Evolutionary conservation across 2,888 invertebrate species (phyloP), one percentile per base, ranked within the genome.

Genomic region (Acrobasis suavella): DNA sequence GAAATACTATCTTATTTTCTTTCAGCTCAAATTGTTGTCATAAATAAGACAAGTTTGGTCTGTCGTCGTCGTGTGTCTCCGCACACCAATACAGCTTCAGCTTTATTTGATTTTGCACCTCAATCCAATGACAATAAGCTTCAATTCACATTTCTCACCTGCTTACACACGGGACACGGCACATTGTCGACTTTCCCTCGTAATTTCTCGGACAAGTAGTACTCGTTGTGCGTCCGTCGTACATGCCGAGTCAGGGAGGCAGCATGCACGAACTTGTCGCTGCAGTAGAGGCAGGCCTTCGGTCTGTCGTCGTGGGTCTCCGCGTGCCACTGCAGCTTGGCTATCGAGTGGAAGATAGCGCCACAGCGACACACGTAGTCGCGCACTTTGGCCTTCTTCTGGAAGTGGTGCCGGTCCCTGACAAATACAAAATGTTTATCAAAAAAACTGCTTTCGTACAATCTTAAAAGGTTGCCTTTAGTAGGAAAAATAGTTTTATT

Each of bases 181-280:
- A 96, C 95, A 75, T 96, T 96, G 76, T 96, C 95, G 16, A 93
- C 93, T 75, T 94, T 94, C 75, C 95, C 94, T 74, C 88, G 92
- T 60, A 93, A 93, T 64, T 94, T 91, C 50, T 94, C 93, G 37
- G 96, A 95, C 61, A 95, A 93, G 80, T 95, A 96, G 77, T 95
- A 94, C 64, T 95, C 94, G 81, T 96, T 96, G 86, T 97, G 97
- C 3, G 96, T 94, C 64, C 96, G 93, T 0, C 97, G 94, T 88
- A 97, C 95, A 89, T 98, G 98, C 3, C 97, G 92, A 1, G 97
- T 96, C 71, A 98, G 92, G 74, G 96, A 96, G 9, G 97, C 95
- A 73, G 94, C 94, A 88, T 97, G 97, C 67, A 97, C 95, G 85
- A 97, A 98, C 76, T 97, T 96, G 89, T 97, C 97, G 78, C 95